A percentile compares a stretch with the other conserved stretches of the same genome.
These are phyloP conservation scores for Coregonus clupeaformis DNA, from an alignment of 2,113 vertebrate genomes.

Conservation along the genomic window DNA sequence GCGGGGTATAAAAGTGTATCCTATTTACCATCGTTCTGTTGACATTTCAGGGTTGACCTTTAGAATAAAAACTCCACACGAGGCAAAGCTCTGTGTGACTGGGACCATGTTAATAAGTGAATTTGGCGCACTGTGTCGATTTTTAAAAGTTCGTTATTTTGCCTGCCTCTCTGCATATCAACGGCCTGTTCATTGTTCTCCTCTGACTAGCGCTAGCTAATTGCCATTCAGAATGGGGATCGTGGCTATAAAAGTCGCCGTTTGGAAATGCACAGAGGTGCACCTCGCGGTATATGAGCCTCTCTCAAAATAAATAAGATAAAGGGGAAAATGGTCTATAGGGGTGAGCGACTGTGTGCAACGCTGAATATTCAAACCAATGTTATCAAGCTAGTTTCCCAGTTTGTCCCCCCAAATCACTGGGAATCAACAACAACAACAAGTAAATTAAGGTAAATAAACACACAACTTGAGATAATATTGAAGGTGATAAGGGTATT, in stretches of 20 bases:
- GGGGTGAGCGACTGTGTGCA: slow-evolving; percentile 50
- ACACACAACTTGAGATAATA: slow-evolving; percentile 15
- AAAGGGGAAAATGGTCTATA: slow-evolving; percentile 36
- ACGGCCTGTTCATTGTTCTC: slow-evolving; percentile 58
- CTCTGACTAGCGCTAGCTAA: slow-evolving; percentile 67
- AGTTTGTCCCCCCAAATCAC: slow-evolving; percentile 43
- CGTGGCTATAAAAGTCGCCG: slow-evolving; percentile 65
- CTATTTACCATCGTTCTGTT: slow-evolving; percentile 69
- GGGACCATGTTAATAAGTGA: slow-evolving; percentile 72
- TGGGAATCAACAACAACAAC: slow-evolving; percentile 43
- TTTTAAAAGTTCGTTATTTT: slow-evolving; percentile 80
- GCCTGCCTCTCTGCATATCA: slow-evolving; percentile 69
- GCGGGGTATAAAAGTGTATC: slow-evolving; percentile 52
- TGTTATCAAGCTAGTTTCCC: slow-evolving; percentile 56
- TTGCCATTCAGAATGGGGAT: slow-evolving; percentile 70
- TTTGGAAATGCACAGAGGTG: slow-evolving; percentile 61
- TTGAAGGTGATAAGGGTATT: slow-evolving; percentile 19
- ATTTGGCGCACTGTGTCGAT: slow-evolving; percentile 70
- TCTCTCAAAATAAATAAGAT: slow-evolving; percentile 66
- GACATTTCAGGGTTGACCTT: slow-evolving; percentile 78
- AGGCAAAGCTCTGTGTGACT: slow-evolving; percentile 50
- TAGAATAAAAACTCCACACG: slow-evolving; percentile 61
- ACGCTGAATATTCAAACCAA: slow-evolving; percentile 56
- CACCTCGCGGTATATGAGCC: slow-evolving; percentile 52
- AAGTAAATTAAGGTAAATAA: slow-evolving; percentile 23